Conservation (phyloP, 1,140 invertebrate genomes). For the Diuraphis noxia region DNA sequence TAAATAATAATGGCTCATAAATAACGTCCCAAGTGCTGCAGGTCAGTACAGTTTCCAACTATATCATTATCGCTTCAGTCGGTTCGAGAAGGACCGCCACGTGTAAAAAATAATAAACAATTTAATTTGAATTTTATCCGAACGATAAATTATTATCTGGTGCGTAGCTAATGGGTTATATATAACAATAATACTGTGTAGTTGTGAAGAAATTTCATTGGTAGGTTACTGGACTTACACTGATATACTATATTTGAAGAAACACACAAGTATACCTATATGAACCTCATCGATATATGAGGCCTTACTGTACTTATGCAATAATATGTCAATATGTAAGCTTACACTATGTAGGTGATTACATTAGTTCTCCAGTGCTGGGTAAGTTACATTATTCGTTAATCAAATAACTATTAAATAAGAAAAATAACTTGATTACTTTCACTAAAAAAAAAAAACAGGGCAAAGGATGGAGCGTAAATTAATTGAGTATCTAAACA, state of each 20-base stretch:
- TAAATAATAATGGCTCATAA: conserved; percentile 8
- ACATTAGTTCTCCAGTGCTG: background rate
- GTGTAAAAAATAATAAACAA: background rate
- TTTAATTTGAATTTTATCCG: conserved; percentile 3
- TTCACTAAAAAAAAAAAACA: too few species aligned
- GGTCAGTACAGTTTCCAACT: background rate
- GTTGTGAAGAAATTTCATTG: background rate
- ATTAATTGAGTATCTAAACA: background rate
- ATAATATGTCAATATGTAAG: background rate
- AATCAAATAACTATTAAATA: background rate
- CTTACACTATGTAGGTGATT: background rate
- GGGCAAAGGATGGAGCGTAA: too few species aligned
- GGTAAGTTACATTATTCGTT: background rate
- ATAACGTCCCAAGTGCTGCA: background rate
- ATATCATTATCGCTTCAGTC: background rate
- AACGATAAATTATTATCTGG: conserved; percentile 3
- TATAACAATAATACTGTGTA: background rate
- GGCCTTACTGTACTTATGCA: too few species aligned
- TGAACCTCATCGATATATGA: background rate
- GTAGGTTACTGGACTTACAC: background rate
- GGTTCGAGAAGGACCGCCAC: background rate
- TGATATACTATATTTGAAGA: background rate
- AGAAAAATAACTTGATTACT: background rate
- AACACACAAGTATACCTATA: background rate
- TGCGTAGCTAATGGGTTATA: background rate